These are phyloP conservation scores for Saxicola maurus DNA, from an alignment of 2,797 vertebrate species.

Conservation along the genomic window DNA sequence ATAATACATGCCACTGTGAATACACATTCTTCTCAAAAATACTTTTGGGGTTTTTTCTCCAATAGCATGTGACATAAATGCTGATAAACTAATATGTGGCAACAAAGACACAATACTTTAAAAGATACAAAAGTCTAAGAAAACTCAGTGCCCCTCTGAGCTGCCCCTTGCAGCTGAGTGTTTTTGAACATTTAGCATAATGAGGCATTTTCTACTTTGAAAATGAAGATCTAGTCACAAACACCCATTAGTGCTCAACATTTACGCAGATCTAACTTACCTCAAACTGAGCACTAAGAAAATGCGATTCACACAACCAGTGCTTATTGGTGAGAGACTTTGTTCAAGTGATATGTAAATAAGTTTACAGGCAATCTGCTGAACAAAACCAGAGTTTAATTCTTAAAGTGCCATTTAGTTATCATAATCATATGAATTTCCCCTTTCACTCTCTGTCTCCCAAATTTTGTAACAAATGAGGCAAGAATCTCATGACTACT, in stretches of 20 bases:
- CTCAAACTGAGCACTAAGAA: background rate
- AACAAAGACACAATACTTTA: background rate
- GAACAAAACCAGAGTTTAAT: background rate
- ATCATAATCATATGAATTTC: background rate
- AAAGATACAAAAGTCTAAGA: background rate
- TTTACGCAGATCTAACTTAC: background rate
- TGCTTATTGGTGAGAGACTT: background rate
- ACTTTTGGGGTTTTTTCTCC: rapidly evolving
- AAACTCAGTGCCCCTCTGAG: background rate
- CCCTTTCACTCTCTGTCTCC: background rate
- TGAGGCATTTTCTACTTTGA: background rate
- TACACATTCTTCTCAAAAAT: background rate
- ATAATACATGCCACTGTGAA: background rate
- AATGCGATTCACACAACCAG: background rate
- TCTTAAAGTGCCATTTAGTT: background rate
- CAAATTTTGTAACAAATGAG: background rate
- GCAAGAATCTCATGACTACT: background rate
- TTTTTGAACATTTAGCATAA: background rate
- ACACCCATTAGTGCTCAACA: background rate
- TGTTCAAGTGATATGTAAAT: background rate
- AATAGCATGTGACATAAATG: background rate
- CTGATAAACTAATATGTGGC: background rate
- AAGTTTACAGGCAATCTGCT: background rate
- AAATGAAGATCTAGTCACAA: background rate
- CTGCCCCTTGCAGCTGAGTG: background rate